Percentiles rank a stretch among this genome's conserved stretches.
These are phyloP conservation scores for Potamilus streckersoni DNA, from an alignment of 1,140 invertebrate genomes.

Conservation along the genomic window DNA sequence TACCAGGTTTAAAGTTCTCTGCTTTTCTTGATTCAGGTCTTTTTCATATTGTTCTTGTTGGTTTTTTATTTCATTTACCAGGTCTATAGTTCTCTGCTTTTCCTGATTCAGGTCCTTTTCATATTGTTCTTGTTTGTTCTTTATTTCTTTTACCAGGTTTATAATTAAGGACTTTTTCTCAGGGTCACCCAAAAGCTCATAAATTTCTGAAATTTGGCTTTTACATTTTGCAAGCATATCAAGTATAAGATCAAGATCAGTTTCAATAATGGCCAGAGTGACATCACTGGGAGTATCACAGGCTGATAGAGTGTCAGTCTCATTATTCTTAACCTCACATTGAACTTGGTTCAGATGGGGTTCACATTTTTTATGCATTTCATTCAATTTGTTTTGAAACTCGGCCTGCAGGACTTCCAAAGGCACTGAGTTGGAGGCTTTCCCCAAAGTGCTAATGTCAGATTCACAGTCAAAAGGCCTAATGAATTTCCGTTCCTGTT, in stretches of 20 bases:
- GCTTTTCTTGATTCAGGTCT: constrained; percentile 33
- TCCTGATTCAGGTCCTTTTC: constrained; percentile 34
- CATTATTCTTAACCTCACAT: no score
- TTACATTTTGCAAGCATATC: constrained; percentile 22
- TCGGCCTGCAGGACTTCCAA: no score
- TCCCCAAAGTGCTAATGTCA: no score
- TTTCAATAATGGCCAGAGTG: constrained; percentile 22
- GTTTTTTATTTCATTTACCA: constrained; percentile 29
- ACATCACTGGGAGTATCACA: background rate
- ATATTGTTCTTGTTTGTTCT: constrained; percentile 22
- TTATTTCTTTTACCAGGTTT: constrained; percentile 36
- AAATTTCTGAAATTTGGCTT: constrained; percentile 35
- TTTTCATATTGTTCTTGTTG: constrained; percentile 28
- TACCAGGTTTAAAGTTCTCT: constrained; percentile 40
- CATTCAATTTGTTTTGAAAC: no score
- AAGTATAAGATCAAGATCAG: constrained; percentile 6
- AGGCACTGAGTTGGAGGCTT: no score
- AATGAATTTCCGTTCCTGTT: constrained; percentile 36
- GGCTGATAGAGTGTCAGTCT: no score
- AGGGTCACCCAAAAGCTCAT: constrained; percentile 38
- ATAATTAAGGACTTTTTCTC: constrained; percentile 37
- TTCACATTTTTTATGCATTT: no score
- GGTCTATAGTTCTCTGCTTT: constrained; percentile 39
- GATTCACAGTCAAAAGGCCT: no score
- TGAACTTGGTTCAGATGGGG: no score